Conservation (phyloP, 2,888 invertebrate species). For the Melolontha melolontha region DNA sequence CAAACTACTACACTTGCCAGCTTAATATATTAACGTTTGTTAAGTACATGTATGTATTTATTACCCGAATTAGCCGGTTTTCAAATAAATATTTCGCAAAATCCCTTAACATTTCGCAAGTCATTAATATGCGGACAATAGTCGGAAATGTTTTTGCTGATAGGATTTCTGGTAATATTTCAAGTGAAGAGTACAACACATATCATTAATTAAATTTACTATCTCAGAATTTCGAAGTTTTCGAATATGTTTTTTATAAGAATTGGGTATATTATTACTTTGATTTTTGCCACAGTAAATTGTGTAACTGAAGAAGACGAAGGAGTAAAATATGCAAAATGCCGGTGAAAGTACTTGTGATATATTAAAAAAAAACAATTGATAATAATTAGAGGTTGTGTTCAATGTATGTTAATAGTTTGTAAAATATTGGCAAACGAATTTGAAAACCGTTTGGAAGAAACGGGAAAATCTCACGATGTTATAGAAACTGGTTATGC, state of each 20-base stretch:
- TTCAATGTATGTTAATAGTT: constrained; percentile 68
- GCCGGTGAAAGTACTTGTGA: constrained; percentile 75
- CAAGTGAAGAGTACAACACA: neutral
- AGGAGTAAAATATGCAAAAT: constrained; percentile 89
- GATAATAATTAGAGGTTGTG: constrained; percentile 31
- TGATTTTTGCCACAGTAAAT: constrained; percentile 16
- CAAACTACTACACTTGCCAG: no score
- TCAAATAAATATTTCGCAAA: no score
- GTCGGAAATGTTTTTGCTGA: no score
- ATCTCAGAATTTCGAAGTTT: neutral
- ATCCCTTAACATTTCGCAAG: no score
- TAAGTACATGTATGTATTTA: no score
- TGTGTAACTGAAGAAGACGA: constrained; percentile 74
- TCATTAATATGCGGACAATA: no score
- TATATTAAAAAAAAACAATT: constrained; percentile 14
- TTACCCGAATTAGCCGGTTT: no score
- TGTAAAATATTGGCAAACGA: constrained; percentile 93
- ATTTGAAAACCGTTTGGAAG: constrained; percentile 82
- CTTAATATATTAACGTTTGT: no score
- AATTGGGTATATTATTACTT: neutral
- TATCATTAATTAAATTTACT: neutral
- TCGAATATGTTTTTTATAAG: neutral
- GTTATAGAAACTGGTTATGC: constrained; percentile 93
- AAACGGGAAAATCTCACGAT: constrained; percentile 91
- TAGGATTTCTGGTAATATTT: neutral